Percentiles rank a stretch among this genome's conserved stretches.
phyloP scores from a whole-genome alignment of 2,113 vertebrate genomes.

The Nibea coibor region DNA sequence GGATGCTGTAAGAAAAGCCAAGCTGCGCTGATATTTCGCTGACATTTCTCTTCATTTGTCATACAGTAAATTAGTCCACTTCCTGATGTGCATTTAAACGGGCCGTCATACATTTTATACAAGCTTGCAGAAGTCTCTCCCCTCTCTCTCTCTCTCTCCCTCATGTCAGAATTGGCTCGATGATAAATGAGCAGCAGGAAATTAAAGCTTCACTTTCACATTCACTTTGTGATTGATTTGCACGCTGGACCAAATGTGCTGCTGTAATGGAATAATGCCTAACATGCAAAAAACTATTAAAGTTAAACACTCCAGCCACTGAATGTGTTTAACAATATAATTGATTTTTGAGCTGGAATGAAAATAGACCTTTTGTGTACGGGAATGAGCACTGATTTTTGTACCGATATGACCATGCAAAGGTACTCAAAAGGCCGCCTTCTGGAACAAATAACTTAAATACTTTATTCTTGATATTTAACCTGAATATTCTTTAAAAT shows the following conservation, averaged over 20 bases:
- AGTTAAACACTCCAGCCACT: background rate
- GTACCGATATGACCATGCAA: too few species aligned
- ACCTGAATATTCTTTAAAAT: too few species aligned
- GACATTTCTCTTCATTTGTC: slow-evolving; percentile 4
- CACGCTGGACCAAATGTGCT: background rate
- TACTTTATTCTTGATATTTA: too few species aligned
- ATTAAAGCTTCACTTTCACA: background rate
- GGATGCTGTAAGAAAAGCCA: background rate
- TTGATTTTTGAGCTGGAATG: too few species aligned
- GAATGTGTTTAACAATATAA: too few species aligned
- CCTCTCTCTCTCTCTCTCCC: background rate
- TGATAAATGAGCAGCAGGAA: background rate
- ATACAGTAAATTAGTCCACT: background rate
- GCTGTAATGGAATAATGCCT: background rate
- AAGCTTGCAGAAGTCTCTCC: background rate
- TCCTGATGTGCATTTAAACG: background rate
- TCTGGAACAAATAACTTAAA: too few species aligned
- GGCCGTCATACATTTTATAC: background rate
- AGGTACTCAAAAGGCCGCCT: too few species aligned
- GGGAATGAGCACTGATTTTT: too few species aligned
- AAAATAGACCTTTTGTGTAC: too few species aligned
- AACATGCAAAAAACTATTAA: background rate
- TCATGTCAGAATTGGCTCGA: background rate
- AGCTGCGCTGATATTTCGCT: background rate
- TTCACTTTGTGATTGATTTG: background rate